Conservation (phyloP, 2,113 vertebrate species). For the Alligator sinensis region DNA sequence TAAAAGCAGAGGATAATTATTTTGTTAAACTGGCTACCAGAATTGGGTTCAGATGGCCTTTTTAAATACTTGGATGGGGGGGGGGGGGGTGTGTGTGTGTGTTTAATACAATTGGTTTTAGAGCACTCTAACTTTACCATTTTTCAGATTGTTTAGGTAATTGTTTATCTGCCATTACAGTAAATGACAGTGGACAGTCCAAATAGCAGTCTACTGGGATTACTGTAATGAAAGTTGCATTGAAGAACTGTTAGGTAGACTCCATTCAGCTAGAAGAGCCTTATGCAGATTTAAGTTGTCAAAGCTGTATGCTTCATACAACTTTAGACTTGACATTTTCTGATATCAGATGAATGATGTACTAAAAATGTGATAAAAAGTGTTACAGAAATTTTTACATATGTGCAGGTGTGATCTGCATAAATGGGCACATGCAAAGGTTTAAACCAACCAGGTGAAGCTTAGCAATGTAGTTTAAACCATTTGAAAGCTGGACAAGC, state of each 20-base stretch:
- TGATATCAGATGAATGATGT: background rate
- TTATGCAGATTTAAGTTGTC: background rate
- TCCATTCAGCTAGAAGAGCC: background rate
- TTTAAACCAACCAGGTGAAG: too few relatives aligned
- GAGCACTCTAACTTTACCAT: too few relatives aligned
- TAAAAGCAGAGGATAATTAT: background rate
- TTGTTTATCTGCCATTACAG: background rate
- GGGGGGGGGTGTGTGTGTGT: too few relatives aligned
- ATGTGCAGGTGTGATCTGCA: too few relatives aligned
- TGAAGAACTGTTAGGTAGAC: background rate
- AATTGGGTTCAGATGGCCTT: too few relatives aligned
- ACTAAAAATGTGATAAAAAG: background rate
- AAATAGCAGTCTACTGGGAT: background rate
- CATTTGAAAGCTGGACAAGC: too few relatives aligned
- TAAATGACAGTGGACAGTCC: background rate
- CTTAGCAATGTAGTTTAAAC: too few relatives aligned
- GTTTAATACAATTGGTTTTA: too few relatives aligned
- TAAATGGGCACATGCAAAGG: too few relatives aligned
- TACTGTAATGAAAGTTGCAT: background rate
- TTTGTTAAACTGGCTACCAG: too few relatives aligned
- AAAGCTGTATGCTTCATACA: background rate
- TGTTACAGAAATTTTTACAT: background rate
- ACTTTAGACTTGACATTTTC: background rate
- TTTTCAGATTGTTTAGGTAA: background rate
- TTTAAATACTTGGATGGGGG: too few relatives aligned